Evolutionary conservation across 2,113 vertebrate genomes (phyloP).

Genomic region (Entosphenus tridentatus): DNA sequence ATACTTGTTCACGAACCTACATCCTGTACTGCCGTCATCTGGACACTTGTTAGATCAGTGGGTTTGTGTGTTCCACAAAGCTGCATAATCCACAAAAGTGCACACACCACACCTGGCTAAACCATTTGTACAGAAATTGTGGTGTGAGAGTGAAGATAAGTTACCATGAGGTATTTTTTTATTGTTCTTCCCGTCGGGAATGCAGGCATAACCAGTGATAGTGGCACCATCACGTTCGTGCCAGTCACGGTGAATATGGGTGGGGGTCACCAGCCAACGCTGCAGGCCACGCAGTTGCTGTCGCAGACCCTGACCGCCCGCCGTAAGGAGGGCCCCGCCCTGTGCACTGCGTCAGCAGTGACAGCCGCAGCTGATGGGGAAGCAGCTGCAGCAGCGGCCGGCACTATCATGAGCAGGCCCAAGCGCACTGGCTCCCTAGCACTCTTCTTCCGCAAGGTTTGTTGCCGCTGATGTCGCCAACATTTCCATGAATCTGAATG

Average conservation of each 20-base stretch:
- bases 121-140: no score
- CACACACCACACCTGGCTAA: no score
- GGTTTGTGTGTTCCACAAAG: no score
- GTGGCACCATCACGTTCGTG: constrained; percentile 39
- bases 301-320: not conserved
- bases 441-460: constrained; percentile 84
- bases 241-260: constrained; percentile 29
- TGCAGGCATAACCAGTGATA: constrained; percentile 35
- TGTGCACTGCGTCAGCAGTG: not conserved
- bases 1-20: no score
- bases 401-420: constrained; percentile 20
- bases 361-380: no score
- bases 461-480: no score
- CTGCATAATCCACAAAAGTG: no score
- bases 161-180: not conserved
- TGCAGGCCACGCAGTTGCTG: not conserved
- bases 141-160: not conserved
- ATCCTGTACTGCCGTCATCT: no score
- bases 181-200: not conserved
- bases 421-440: constrained; percentile 65
- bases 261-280: constrained; percentile 16
- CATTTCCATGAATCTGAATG: no score
- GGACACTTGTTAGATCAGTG: no score
- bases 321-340: not conserved
- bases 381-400: no score